These are phyloP conservation scores for Pycnomerus fuliginosus DNA, from an alignment of 2,888 invertebrate species.

Conservation along the genomic window DNA sequence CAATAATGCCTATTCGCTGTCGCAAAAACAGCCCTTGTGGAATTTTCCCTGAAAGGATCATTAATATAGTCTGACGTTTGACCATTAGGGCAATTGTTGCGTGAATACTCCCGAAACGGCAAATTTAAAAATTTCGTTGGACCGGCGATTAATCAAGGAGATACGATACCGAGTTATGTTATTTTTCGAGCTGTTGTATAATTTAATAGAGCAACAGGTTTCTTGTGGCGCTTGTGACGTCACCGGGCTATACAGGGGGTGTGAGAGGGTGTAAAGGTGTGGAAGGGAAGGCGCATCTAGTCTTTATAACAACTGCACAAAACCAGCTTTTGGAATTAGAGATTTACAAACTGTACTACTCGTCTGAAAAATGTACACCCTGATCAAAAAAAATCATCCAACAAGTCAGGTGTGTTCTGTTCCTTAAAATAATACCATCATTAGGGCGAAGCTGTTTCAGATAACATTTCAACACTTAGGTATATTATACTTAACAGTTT, in stretches of 20 bases:
- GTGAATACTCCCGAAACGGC: slow-evolving; percentile 2
- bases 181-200: slow-evolving; percentile 32
- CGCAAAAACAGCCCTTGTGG: no score
- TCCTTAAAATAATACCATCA: neutral
- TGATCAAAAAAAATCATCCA: neutral
- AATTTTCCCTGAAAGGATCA: slow-evolving; percentile 4
- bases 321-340: slow-evolving; percentile 48
- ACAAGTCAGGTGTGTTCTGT: neutral
- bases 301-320: slow-evolving; percentile 46
- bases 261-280: slow-evolving; percentile 30
- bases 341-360: slow-evolving; percentile 49
- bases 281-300: slow-evolving; percentile 27
- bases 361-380: slow-evolving; percentile 33
- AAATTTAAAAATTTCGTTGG: slow-evolving; percentile 14
- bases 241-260: slow-evolving; percentile 31
- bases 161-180: slow-evolving; percentile 11
- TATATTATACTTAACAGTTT: no score
- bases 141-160: slow-evolving; percentile 15
- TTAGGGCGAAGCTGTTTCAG: neutral
- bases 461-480: no score
- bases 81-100: slow-evolving; percentile 16
- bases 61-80: slow-evolving; percentile 17
- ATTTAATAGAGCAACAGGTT: slow-evolving; percentile 49
- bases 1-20: no score
- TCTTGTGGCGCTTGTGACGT: slow-evolving; percentile 42